Conservation (phyloP, 2,113 vertebrate species). For the Archilochus colubris region DNA sequence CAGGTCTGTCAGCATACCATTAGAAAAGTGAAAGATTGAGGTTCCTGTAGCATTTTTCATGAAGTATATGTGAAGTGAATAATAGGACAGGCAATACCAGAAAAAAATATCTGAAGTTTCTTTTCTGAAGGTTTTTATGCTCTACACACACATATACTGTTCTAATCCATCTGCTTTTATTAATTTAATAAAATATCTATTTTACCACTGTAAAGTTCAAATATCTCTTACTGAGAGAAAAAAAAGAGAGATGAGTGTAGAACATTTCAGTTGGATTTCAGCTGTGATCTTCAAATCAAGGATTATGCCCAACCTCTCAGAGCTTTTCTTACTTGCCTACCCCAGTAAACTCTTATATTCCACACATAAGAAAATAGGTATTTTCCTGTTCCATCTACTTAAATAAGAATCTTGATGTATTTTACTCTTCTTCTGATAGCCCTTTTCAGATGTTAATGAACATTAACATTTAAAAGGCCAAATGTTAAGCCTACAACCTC, state of each 20-base stretch:
- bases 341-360: not conserved
- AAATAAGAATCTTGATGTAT: not conserved
- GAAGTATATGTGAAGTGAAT: not conserved
- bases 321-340: not conserved
- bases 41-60: not conserved
- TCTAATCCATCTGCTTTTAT: not conserved
- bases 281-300: conserved; percentile 3
- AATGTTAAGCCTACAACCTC: not conserved
- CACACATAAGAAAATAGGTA: not conserved
- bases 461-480: not conserved
- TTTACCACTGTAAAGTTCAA: not conserved
- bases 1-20: not conserved
- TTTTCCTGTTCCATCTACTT: not conserved
- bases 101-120: not conserved
- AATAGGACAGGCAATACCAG: not conserved
- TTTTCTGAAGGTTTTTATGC: not conserved
- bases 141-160: not conserved
- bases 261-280: not conserved
- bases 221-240: not conserved
- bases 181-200: not conserved
- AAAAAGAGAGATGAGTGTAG: not conserved
- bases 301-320: not conserved
- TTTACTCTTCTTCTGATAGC: not conserved
- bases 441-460: conserved; percentile 23
- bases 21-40: not conserved